Evolutionary conservation across 2,113 vertebrate genomes (phyloP), one percentile per base, ranked within the genome.

Genomic region (Serinus canaria): DNA sequence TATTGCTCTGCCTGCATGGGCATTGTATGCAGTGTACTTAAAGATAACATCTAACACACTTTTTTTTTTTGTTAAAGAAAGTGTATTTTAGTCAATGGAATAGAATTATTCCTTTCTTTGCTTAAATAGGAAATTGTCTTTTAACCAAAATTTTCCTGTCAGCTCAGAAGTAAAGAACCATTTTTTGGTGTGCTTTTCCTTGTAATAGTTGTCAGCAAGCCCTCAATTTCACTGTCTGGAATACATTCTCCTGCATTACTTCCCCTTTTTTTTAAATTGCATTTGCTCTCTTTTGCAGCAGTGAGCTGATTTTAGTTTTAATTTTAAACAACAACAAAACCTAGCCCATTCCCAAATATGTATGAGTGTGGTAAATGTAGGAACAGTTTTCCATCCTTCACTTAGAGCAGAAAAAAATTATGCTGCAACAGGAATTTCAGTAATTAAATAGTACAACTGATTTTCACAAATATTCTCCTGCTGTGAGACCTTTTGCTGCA

Each of bases 401-500:
- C 16, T 66, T 63, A 84, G 70, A 89, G 76, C 25, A 90, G 73
- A 91, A 91, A 94, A 86, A 85, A 87, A 86, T 46, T 83, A 90
- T 41, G 22, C 50, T 91, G 70, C 63, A 91, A 86, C 72, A 89
- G 87, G 64, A 92, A 86, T 82, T 96, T 88, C 69, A 81, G 76
- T 87, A 75, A 90, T 97, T 92, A 96, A 96, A 88, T 92, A 89
- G 31, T 75, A 86, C 23, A 2, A 69, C 72, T 37, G 49, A 86
- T 94, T 91, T 94, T 96, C 83, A 82, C 78, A 95, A 95, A 75
- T 59, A n/a, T 18, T 28, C 13, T 89, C 83, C 77, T 84, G 49
- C 94, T 60, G 80, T 52, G 86, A 96, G 59, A 94, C 91, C 79
- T 91, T 96, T 91, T 75, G 41, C 66, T 7, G 9, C 55, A 81